Percentiles rank a stretch among this genome's conserved stretches.
Conservation (phyloP, 30 jellyfish, hydroid and myxozoan species). For the Aurelia aurita region DNA sequence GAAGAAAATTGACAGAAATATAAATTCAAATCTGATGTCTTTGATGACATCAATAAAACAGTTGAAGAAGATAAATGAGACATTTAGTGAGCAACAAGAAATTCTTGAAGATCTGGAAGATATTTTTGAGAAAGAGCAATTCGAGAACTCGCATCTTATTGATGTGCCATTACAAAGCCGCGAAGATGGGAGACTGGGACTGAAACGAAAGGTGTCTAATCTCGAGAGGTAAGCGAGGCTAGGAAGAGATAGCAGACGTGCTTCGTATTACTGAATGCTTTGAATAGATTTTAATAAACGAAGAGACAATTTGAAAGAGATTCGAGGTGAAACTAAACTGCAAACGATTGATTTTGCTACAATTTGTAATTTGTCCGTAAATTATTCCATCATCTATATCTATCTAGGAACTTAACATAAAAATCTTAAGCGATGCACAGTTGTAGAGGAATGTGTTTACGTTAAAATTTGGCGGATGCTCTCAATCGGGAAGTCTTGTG, state of each 20-base stretch:
- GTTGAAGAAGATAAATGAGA: conserved; percentile 4
- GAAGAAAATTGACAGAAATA: conserved; percentile 10
- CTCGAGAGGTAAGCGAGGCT: conserved; percentile 36
- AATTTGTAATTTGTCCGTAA: no score
- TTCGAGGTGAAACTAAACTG: no score
- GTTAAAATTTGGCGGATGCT: no score
- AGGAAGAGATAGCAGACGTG: conserved; percentile 47
- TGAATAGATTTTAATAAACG: no score
- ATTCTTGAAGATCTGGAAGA: conserved; percentile 50
- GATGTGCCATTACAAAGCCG: conserved; percentile 18
- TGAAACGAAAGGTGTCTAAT: conserved; percentile 38
- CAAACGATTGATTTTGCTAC: no score
- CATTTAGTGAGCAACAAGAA: conserved; percentile 51
- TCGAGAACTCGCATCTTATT: conserved; percentile 25
- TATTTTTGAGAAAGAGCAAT: conserved; percentile 31
- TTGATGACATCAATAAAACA: background rate
- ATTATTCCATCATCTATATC: no score
- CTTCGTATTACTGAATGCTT: conserved; percentile 42
- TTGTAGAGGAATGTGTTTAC: no score
- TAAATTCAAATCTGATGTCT: background rate
- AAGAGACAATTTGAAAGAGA: no score
- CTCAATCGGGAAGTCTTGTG: no score
- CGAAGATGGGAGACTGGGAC: conserved; percentile 14
- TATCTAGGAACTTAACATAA: no score
- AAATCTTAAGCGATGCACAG: no score